Conservation (phyloP, 2,888 invertebrate species). For the Strigamia maritima region DNA sequence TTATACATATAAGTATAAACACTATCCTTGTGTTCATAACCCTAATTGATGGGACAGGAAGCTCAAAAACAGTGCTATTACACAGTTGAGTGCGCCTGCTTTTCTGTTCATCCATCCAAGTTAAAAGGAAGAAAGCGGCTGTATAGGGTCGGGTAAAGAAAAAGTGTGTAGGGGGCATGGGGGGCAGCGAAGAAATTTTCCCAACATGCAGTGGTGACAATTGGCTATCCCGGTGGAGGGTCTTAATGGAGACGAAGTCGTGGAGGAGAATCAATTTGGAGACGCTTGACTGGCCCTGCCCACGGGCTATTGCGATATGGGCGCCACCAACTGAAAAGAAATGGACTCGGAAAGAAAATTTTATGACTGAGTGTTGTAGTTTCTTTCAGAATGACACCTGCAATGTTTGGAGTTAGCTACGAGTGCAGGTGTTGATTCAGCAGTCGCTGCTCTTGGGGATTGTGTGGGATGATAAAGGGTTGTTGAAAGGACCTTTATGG, state of each 20-base stretch:
- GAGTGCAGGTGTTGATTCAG: slow-evolving; percentile 32
- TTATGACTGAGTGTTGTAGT: slow-evolving; percentile 34
- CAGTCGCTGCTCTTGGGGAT: slow-evolving; percentile 12
- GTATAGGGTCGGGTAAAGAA: neutral
- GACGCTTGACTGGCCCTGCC: slow-evolving; percentile 34
- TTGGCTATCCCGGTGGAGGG: slow-evolving; percentile 30
- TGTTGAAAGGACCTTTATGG: slow-evolving; percentile 1
- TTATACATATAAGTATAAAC: neutral
- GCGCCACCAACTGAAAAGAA: slow-evolving; percentile 28
- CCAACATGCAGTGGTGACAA: slow-evolving; percentile 32
- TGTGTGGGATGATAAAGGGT: slow-evolving; percentile 12
- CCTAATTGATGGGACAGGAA: slow-evolving; percentile 32
- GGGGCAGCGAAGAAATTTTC: neutral
- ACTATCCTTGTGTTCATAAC: slow-evolving; percentile 15
- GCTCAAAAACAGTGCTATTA: slow-evolving; percentile 32
- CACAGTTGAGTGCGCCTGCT: slow-evolving; percentile 27
- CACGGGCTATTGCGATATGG: slow-evolving; percentile 30
- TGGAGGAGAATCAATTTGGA: slow-evolving; percentile 32
- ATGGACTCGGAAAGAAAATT: slow-evolving; percentile 13
- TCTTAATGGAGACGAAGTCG: slow-evolving; percentile 29
- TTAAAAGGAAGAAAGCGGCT: slow-evolving; percentile 16
- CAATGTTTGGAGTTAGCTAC: slow-evolving; percentile 28
- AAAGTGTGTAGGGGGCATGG: neutral
- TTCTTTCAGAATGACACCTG: slow-evolving; percentile 19
- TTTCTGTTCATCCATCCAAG: slow-evolving; percentile 34